Conservation (phyloP, 2,797 vertebrate species). For the Sebastes iracundus region DNA sequence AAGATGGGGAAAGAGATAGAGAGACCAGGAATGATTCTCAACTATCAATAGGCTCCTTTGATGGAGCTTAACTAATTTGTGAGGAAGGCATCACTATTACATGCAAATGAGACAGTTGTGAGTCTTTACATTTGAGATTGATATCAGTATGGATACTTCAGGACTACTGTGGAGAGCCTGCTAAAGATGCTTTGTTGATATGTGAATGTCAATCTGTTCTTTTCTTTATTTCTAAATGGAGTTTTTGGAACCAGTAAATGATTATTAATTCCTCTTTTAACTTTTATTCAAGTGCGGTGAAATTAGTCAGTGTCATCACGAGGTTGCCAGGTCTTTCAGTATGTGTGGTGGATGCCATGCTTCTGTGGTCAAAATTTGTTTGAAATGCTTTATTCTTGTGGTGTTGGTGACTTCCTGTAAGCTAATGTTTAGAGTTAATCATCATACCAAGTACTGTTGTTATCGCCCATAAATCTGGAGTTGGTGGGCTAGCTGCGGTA, state of each 20-base stretch:
- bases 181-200: slow-evolving; percentile 3
- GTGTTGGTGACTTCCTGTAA: not conserved
- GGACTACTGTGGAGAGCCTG: not conserved
- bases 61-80: slow-evolving; percentile 54
- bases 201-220: not conserved
- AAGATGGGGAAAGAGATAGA: slow-evolving; percentile 31
- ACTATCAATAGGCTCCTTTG: slow-evolving; percentile 71
- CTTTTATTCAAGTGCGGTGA: slow-evolving; percentile 2
- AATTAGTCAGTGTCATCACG: not conserved
- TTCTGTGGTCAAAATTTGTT: not conserved
- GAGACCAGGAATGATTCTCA: slow-evolving; percentile 28
- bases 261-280: not conserved
- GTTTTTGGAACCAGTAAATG: not conserved
- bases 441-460: not conserved
- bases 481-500: not conserved
- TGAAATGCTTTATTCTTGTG: not conserved
- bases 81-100: slow-evolving; percentile 51
- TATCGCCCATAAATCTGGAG: not conserved
- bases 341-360: not conserved
- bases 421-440: not conserved
- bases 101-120: slow-evolving; percentile 36
- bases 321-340: not conserved
- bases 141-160: slow-evolving; percentile 6
- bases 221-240: not conserved
- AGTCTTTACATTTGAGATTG: not conserved